These are phyloP conservation scores for Rhopilema esculentum DNA, from an alignment of 30 jellyfish, hydroid and myxozoan species.

Conservation along the genomic window DNA sequence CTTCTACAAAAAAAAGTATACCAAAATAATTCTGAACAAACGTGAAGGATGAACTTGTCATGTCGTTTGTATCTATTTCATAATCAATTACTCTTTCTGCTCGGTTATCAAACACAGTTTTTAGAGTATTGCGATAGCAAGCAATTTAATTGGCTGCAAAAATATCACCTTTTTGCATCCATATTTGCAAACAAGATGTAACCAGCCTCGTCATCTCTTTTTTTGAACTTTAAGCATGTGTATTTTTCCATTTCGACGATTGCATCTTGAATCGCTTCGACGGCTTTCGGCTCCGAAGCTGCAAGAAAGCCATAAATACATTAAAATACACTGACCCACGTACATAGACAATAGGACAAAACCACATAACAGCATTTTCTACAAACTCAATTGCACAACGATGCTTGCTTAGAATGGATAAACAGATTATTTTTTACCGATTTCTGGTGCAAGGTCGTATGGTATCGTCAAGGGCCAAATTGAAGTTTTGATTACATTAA, in stretches of 20 bases:
- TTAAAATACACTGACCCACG: not conserved
- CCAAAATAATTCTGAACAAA: too few relatives aligned
- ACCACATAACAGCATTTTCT: not conserved
- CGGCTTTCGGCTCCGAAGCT: constrained; percentile 28
- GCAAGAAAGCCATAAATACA: not conserved
- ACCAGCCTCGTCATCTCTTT: constrained; percentile 37
- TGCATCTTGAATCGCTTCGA: constrained; percentile 48
- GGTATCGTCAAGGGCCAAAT: constrained; percentile 60
- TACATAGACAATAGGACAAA: too few relatives aligned
- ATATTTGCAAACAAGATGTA: constrained; percentile 49
- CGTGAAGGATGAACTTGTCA: too few relatives aligned
- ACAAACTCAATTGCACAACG: not conserved
- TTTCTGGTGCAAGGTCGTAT: constrained; percentile 35
- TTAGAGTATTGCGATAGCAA: too few relatives aligned
- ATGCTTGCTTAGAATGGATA: not conserved
- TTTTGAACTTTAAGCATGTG: constrained; percentile 46
- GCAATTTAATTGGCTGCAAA: too few relatives aligned
- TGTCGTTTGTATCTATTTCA: too few relatives aligned
- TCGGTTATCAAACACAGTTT: too few relatives aligned
- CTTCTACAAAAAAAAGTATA: too few relatives aligned
- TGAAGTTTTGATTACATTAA: constrained; percentile 50
- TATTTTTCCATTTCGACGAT: constrained; percentile 40
- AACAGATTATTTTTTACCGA: constrained; percentile 8
- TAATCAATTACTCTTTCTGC: too few relatives aligned
- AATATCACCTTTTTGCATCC: not conserved